A percentile compares a stretch with the other conserved stretches of the same genome.
Conservation (phyloP, 2,888 invertebrate genomes). For the Norana najaformis region DNA sequence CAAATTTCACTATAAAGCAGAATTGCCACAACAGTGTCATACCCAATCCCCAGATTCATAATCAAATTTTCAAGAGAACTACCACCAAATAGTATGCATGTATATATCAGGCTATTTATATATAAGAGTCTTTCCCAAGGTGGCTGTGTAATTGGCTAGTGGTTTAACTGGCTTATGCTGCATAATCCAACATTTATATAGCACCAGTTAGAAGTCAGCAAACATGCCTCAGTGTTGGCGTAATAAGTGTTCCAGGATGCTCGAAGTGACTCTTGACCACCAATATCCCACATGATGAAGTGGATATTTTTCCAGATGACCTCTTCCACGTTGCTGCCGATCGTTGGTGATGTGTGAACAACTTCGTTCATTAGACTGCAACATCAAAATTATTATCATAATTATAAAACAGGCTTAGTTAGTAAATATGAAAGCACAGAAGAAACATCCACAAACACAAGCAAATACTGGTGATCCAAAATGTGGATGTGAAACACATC, state of each 20-base stretch:
- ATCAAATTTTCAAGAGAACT: not conserved
- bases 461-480: too few relatives aligned
- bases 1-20: too few relatives aligned
- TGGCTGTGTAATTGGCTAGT: not conserved
- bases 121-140: not conserved
- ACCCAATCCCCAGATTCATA: not conserved
- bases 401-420: too few relatives aligned
- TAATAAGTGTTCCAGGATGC: conserved; percentile 98
- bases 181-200: not conserved
- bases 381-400: not conserved
- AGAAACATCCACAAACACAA: too few relatives aligned
- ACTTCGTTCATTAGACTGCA: conserved; percentile 86
- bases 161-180: not conserved
- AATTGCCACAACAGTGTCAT: not conserved
- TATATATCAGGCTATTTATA: not conserved
- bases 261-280: conserved; percentile 91
- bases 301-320: conserved; percentile 96
- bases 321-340: conserved; percentile 97
- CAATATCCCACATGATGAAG: conserved; percentile 98
- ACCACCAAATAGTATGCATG: not conserved
- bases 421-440: too few relatives aligned
- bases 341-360: conserved; percentile 95
- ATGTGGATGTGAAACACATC: too few relatives aligned
- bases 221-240: conserved; percentile 85
- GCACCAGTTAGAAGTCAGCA: not conserved